Conservation (phyloP, 2,888 invertebrate species). For the Ophraella communa region DNA sequence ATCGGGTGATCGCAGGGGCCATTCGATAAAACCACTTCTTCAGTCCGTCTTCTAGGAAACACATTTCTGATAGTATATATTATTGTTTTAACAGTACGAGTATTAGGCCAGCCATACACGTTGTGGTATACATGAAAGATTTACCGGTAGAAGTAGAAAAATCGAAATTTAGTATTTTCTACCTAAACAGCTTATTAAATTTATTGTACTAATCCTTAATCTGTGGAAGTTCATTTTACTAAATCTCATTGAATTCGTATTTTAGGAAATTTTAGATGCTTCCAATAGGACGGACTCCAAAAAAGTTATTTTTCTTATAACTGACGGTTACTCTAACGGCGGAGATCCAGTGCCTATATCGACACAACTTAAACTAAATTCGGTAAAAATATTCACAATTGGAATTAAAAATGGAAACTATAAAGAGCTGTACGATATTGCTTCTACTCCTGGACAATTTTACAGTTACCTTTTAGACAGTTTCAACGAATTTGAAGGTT, state of each 20-base stretch:
- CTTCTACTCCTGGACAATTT: conserved; percentile 68
- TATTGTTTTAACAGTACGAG: no score
- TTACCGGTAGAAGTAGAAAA: no score
- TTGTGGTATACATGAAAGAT: no score
- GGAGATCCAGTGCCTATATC: conserved; percentile 71
- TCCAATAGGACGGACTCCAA: conserved; percentile 58
- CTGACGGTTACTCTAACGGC: conserved; percentile 75
- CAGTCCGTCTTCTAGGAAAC: no score
- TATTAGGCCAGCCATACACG: no score
- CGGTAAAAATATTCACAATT: conserved; percentile 64
- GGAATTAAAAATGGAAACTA: conserved; percentile 72
- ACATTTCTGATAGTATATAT: no score
- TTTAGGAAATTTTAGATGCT: conserved; percentile 61
- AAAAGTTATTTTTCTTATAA: conserved; percentile 71
- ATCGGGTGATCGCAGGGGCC: no score
- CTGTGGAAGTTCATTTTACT: no score
- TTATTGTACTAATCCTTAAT: no score
- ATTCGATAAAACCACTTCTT: no score
- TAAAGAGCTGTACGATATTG: conserved; percentile 68
- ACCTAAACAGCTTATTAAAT: no score
- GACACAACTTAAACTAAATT: conserved; percentile 63
- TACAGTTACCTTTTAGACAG: conserved; percentile 72
- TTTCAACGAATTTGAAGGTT: conserved; percentile 72
- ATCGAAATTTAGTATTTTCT: no score
- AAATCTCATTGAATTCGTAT: conserved; percentile 14